These are phyloP conservation scores for Dicyrtomina minuta DNA, from an alignment of 2,888 invertebrate genomes.

Conservation along the genomic window DNA sequence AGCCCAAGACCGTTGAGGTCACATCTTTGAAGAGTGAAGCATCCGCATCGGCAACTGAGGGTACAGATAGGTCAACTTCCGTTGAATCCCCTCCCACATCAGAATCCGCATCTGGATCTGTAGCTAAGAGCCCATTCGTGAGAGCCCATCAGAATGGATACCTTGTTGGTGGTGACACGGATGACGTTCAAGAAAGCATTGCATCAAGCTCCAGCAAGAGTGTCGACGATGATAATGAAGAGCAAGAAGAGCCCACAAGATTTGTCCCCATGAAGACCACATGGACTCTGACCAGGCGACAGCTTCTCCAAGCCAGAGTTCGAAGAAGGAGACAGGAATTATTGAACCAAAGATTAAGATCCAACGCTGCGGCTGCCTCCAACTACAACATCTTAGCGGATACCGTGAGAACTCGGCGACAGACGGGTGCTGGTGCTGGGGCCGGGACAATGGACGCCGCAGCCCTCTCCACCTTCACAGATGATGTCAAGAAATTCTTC, in stretches of 20 bases:
- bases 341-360: no score
- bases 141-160: background rate
- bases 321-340: background rate
- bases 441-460: conserved; percentile 18
- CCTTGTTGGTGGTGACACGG: no score
- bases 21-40: background rate
- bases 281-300: background rate
- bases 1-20: background rate
- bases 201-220: no score
- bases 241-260: background rate
- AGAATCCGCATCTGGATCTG: background rate
- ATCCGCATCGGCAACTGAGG: background rate
- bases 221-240: no score
- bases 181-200: background rate
- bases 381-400: background rate
- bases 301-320: background rate
- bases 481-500: conserved; percentile 50
- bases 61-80: background rate
- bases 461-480: conserved; percentile 27
- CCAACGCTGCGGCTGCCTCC: background rate
- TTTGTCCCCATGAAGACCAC: conserved; percentile 8
- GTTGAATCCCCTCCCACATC: background rate
- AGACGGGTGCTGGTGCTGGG: conserved; percentile 7
- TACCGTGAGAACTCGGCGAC: conserved; percentile 2
- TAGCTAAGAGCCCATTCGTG: background rate